Evolutionary conservation across 1,140 invertebrate species (phyloP), one percentile per base, ranked within the genome.

Genomic region (Telenomus remus): DNA sequence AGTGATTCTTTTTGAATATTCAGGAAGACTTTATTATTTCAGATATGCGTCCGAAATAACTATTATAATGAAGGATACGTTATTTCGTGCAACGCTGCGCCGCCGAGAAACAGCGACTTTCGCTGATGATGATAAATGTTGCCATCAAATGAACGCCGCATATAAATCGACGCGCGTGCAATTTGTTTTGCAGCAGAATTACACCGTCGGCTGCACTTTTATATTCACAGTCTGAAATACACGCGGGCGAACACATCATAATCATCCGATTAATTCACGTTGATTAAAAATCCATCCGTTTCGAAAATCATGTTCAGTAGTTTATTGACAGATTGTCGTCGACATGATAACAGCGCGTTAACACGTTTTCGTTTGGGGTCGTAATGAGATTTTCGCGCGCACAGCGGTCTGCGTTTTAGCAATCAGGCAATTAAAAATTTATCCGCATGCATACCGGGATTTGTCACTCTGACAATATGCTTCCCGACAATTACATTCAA

Each of bases 1-100:
- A 72, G 66, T 68, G 63, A 72, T 75, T 66, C 66, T 59, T 70
- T 75, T 12, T 69, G 77, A 64, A 68, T 66, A 68, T 66, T 63
- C 63, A 66, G 63, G 72, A 69, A 69, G 59, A 68, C 72, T 75
- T 68, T 74, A 65, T 74, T 66, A 66, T 61, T 68, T 68, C 61
- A 59, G 39, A 60, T 61, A 68, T 46, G 55, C 39, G 63, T 51
- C 56, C 71, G 10, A 66, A 61, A 54, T 66, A 74, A 74, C 51
- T 34, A 51, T 43, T 47, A 48, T 66, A 66, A 66, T 65, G 50
- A 64, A 65, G 60, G 48, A 72, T 48, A 54, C 54, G 59, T 59
- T 63, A 47, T 53, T 72, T 65, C 53, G 55, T 55, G 55, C 48
- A 27, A 27, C 19, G 19, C 19, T 9, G n/a, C 37, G 37, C 3